A percentile compares a stretch with the other conserved stretches of the same genome.
These are phyloP conservation scores for Carduelis carduelis DNA, from an alignment of 2,797 vertebrate species.

Conservation along the genomic window DNA sequence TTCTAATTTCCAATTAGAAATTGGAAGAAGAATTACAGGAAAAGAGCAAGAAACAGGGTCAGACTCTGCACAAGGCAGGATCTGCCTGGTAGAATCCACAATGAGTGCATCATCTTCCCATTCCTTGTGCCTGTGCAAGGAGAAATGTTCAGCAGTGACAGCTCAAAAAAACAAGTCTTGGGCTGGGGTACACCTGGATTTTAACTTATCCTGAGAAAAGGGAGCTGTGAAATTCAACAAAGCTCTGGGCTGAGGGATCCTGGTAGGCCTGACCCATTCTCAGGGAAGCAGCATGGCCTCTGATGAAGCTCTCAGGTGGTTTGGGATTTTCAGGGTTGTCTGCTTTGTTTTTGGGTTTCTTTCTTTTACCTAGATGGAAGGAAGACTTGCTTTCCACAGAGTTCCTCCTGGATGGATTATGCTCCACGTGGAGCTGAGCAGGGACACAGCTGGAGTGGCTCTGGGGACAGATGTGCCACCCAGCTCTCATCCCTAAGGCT, in stretches of 20 bases:
- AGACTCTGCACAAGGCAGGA: not conserved
- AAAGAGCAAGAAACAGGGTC: not conserved
- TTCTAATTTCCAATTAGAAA: not conserved
- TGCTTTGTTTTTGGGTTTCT: not conserved
- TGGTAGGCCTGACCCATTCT: not conserved
- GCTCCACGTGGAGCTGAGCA: accelerated
- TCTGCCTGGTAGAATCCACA: not conserved
- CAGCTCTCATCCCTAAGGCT: not conserved
- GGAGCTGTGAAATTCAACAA: not conserved
- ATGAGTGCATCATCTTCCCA: accelerated
- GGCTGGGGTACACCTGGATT: not conserved
- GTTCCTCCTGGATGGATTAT: accelerated
- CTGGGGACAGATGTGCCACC: accelerated
- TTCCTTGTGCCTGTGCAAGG: not conserved
- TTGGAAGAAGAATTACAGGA: not conserved
- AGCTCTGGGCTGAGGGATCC: not conserved
- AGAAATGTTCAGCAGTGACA: not conserved
- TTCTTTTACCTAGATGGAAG: not conserved
- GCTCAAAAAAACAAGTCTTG: accelerated
- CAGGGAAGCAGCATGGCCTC: not conserved
- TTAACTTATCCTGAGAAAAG: not conserved
- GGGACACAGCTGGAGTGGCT: not conserved
- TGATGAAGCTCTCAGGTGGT: not conserved
- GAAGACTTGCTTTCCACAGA: not conserved
- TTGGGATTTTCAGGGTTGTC: accelerated